These are phyloP conservation scores for Nomada goodeniana DNA, from an alignment of 2,888 invertebrate genomes.

Conservation along the genomic window DNA sequence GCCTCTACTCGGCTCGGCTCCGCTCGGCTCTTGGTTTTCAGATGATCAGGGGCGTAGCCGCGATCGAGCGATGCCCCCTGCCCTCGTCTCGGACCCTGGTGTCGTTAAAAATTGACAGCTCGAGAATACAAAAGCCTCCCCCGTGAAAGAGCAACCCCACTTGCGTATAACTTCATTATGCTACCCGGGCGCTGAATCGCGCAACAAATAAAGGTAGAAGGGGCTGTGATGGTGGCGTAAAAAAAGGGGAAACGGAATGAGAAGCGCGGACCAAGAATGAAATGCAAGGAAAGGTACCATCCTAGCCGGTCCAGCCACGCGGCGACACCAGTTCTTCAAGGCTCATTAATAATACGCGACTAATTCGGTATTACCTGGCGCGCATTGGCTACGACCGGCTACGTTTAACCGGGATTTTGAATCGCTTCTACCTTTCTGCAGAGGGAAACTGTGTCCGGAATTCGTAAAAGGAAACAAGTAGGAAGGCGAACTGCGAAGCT, in stretches of 20 bases:
- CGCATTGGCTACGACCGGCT: neutral
- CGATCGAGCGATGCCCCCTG: neutral
- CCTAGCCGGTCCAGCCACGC: neutral
- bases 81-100: neutral
- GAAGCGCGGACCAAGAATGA: conserved; percentile 4
- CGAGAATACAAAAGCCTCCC: conserved; percentile 21
- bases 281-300: neutral
- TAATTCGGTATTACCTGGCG: conserved; percentile 12
- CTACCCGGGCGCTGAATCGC: conserved; percentile 17
- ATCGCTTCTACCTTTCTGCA: neutral
- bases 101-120: conserved; percentile 31
- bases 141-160: conserved; percentile 26
- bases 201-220: conserved; percentile 31
- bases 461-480: neutral
- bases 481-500: neutral
- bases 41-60: conserved; percentile 51
- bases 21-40: conserved; percentile 51
- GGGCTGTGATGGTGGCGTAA: conserved; percentile 41
- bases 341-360: conserved; percentile 34
- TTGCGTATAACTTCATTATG: conserved; percentile 45
- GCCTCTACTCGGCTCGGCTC: conserved; percentile 20
- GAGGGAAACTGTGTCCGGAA: neutral
- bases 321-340: conserved; percentile 23
- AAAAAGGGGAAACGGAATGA: conserved; percentile 14
- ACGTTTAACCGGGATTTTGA: neutral